Evolutionary conservation across 2,113 vertebrate species (phyloP), one percentile per base, ranked within the genome.

Genomic region (Phyllopteryx taeniolatus): DNA sequence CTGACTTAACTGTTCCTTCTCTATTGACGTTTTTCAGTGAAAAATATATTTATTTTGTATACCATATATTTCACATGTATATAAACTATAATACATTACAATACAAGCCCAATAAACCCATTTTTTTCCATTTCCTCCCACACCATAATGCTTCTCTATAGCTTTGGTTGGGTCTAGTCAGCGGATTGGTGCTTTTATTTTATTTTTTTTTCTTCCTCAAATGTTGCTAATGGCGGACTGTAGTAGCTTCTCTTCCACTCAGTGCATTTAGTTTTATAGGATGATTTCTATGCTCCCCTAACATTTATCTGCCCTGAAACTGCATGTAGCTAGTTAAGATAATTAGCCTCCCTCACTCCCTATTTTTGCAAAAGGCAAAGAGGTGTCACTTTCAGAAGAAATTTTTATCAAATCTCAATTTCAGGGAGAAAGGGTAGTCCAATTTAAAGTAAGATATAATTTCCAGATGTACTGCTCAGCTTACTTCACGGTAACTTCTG

Each of bases 301-400:
- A 72, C 39, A 27, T 76, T 78, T 79, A 68, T 76, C 72, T 83
- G 20, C 63, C 51, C 72, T 74, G 56, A 61, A 83, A 72, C 85
- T 82, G 76, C 68, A 22, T 83, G 72, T 70, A 65, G 83, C 84
- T 70, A 70, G 82, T 89, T 88, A 80, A 61, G 70, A 69, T 85
- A 85, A 88, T 90, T 88, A 83, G 80, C 31, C 78, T 79, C 69
- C 75, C n/a, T 80, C 56, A 72, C 62, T 68, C 51, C 57, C 54
- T 31, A 51, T 72, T 76, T 80, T 87, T 61, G 71, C 47, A 71
- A 59, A 80, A 80, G 51, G 70, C 27, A 33, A 46, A 14, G 19
- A 67, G 56, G 67, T 75, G 79, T 83, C 74, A 79, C 54, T 79
- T 84, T 77, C 60, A 67, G n/a, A 82, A 70, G 20, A 47, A 1